Evolutionary conservation across 2,113 vertebrate species (phyloP).

Genomic region (Athene cunicularia): DNA sequence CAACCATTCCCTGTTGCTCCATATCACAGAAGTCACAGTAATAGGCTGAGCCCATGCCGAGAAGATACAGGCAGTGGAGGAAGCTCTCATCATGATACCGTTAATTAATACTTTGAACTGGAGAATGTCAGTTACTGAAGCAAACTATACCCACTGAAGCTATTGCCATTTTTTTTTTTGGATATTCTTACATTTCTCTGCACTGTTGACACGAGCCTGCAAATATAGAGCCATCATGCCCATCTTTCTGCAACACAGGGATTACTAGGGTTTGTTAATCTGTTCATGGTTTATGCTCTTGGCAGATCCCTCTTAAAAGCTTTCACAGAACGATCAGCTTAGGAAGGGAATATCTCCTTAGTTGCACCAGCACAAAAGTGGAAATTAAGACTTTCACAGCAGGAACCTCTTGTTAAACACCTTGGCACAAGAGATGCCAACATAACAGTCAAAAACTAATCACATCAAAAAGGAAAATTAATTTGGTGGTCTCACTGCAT

Average conservation of each 20-base stretch:
- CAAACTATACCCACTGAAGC: neutral
- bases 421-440: neutral
- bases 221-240: neutral
- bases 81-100: neutral
- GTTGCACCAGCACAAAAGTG: neutral
- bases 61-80: neutral
- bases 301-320: neutral
- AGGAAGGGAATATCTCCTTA: neutral
- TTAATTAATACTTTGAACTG: neutral
- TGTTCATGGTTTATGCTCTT: neutral
- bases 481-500: constrained; percentile 42
- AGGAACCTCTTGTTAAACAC: neutral
- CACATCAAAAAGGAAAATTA: constrained; percentile 62
- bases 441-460: constrained; percentile 53
- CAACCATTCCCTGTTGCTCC: neutral
- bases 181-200: neutral
- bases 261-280: neutral
- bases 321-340: neutral
- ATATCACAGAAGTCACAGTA: neutral
- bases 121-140: neutral
- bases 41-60: neutral
- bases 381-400: neutral
- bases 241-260: neutral
- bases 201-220: neutral
- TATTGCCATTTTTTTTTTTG: neutral